Conservation (phyloP, 2,888 invertebrate genomes). For the Apotomis turbidana region DNA sequence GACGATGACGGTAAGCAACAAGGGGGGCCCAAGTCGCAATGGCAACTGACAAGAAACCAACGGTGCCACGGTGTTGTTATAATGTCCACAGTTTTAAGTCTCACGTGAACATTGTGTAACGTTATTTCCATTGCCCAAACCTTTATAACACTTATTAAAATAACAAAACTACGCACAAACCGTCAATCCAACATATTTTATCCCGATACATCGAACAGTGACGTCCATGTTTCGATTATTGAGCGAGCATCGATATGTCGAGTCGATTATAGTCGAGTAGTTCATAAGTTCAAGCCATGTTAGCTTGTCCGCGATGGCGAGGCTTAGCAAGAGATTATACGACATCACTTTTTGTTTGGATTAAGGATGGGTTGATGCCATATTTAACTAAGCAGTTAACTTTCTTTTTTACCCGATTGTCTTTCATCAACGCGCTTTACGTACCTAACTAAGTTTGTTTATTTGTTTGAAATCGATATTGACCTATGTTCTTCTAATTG, state of each 20-base stretch:
- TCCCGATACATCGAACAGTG: constrained; percentile 52
- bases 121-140: neutral
- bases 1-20: too few species aligned
- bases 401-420: neutral
- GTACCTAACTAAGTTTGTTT: too few species aligned
- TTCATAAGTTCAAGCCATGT: constrained; percentile 58
- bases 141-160: constrained; percentile 4
- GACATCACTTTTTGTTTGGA: constrained; percentile 63
- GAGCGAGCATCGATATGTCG: constrained; percentile 74
- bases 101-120: neutral
- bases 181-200: constrained; percentile 35
- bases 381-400: constrained; percentile 42
- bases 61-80: too few species aligned
- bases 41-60: too few species aligned
- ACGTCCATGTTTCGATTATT: constrained; percentile 70
- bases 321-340: constrained; percentile 63
- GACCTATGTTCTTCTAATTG: too few species aligned
- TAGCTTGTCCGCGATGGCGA: constrained; percentile 50
- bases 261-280: constrained; percentile 71
- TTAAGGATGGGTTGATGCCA: constrained; percentile 54
- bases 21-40: too few species aligned
- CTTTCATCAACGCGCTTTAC: too few species aligned
- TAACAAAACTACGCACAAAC: constrained; percentile 26
- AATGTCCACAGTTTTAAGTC: too few species aligned
- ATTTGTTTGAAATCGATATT: too few species aligned